A percentile compares a stretch with the other conserved stretches of the same genome.
These are phyloP conservation scores for Osmerus mordax DNA, from an alignment of 2,113 vertebrate species.

Conservation along the genomic window DNA sequence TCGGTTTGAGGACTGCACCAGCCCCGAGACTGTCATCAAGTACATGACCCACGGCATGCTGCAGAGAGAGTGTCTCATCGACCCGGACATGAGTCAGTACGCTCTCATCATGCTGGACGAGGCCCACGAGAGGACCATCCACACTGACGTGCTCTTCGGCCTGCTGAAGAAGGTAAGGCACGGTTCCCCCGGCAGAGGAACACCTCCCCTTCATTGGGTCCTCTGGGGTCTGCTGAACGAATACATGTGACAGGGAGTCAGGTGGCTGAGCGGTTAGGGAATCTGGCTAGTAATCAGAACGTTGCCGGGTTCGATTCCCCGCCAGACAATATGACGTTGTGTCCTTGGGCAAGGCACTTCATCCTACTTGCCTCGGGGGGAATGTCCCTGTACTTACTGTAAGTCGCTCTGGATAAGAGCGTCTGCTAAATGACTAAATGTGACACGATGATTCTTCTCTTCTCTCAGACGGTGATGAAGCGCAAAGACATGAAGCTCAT, in stretches of 20 bases:
- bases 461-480: conserved; percentile 86
- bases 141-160: conserved; percentile 95
- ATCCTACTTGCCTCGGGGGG: too few relatives aligned
- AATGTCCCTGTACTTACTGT: too few relatives aligned
- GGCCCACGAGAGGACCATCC: conserved; percentile 95
- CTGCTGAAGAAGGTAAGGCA: conserved; percentile 88
- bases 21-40: conserved; percentile 96
- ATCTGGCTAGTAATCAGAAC: too few relatives aligned
- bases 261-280: too few relatives aligned
- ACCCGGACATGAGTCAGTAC: conserved; percentile 91
- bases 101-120: conserved; percentile 98
- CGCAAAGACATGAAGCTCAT: conserved; percentile 97
- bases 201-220: neutral
- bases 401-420: too few relatives aligned
- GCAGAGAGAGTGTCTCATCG: conserved; percentile 91
- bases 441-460: too few relatives aligned
- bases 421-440: too few relatives aligned
- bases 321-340: too few relatives aligned
- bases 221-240: neutral
- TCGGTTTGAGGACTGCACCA: conserved; percentile 97
- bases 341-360: too few relatives aligned
- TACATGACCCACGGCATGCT: conserved; percentile 99
- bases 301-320: too few relatives aligned
- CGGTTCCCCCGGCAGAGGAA: neutral
- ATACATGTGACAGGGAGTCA: too few relatives aligned